Conservation (phyloP, 2,888 invertebrate species). For the Latrodectus elegans region DNA sequence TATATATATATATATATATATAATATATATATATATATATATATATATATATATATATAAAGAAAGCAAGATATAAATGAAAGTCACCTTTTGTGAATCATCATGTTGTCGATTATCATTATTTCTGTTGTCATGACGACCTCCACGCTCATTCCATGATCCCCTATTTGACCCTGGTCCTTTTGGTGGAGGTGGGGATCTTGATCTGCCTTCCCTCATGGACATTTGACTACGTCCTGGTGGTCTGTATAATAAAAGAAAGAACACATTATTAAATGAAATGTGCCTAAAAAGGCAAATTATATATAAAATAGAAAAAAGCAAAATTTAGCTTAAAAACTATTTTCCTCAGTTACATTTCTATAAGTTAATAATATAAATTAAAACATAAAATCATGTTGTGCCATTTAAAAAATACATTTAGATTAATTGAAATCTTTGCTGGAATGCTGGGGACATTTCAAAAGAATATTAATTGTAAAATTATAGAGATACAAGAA, state of each 20-base stretch:
- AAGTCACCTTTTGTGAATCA: conserved; percentile 35
- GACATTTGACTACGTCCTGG: conserved; percentile 21
- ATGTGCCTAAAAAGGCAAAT: neutral
- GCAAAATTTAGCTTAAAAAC: neutral
- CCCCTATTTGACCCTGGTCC: conserved; percentile 20
- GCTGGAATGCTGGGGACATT: neutral
- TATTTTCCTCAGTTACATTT: neutral
- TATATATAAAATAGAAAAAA: neutral
- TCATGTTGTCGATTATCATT: conserved; percentile 39
- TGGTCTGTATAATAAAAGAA: conserved; percentile 6
- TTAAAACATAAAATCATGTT: neutral
- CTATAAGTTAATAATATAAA: neutral
- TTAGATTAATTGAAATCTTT: neutral
- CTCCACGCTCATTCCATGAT: conserved; percentile 47
- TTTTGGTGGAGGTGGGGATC: conserved; percentile 50
- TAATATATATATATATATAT: too few relatives aligned
- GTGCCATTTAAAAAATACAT: neutral
- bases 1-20: too few relatives aligned
- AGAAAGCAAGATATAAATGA: too few relatives aligned
- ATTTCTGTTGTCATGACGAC: conserved; percentile 41
- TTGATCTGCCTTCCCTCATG: conserved; percentile 36
- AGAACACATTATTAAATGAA: neutral
- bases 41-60: too few relatives aligned
- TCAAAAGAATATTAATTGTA: too few relatives aligned
- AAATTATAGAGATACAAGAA: too few relatives aligned